Conservation (phyloP, 64 coral and sea anemone genomes). For the Stichodactyla helianthus region DNA sequence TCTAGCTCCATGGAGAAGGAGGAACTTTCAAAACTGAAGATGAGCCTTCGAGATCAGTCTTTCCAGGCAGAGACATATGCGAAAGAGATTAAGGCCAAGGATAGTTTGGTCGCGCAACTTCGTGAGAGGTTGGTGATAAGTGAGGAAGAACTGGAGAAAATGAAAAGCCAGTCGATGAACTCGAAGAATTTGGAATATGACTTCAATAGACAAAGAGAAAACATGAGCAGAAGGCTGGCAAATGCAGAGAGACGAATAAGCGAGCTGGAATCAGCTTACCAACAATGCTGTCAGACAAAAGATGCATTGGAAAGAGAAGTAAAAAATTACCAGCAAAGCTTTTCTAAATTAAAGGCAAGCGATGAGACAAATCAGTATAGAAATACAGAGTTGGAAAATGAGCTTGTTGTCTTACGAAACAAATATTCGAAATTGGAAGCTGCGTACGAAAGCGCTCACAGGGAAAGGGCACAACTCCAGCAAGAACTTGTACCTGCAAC, state of each 20-base stretch:
- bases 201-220: conserved; percentile 50
- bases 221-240: conserved; percentile 45
- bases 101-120: conserved; percentile 48
- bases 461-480: conserved; percentile 74
- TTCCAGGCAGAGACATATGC: conserved; percentile 48
- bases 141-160: conserved; percentile 50
- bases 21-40: conserved; percentile 67
- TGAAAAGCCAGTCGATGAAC: conserved; percentile 36
- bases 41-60: conserved; percentile 65
- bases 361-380: conserved; percentile 39
- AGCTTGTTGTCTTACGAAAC: conserved; percentile 39
- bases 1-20: conserved; percentile 56
- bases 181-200: conserved; percentile 31
- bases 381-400: conserved; percentile 58
- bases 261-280: conserved; percentile 42
- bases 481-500: conserved; percentile 70
- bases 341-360: conserved; percentile 33
- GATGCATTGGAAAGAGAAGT: conserved; percentile 58
- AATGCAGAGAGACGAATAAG: conserved; percentile 47
- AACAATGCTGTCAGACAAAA: conserved; percentile 31
- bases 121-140: conserved; percentile 64
- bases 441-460: conserved; percentile 64
- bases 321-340: conserved; percentile 42
- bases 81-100: conserved; percentile 57
- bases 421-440: conserved; percentile 74